Percentiles rank a stretch among this genome's conserved stretches.
Evolutionary conservation across 2,113 vertebrate species (phyloP).

Genomic region (Anhinga rufa): DNA sequence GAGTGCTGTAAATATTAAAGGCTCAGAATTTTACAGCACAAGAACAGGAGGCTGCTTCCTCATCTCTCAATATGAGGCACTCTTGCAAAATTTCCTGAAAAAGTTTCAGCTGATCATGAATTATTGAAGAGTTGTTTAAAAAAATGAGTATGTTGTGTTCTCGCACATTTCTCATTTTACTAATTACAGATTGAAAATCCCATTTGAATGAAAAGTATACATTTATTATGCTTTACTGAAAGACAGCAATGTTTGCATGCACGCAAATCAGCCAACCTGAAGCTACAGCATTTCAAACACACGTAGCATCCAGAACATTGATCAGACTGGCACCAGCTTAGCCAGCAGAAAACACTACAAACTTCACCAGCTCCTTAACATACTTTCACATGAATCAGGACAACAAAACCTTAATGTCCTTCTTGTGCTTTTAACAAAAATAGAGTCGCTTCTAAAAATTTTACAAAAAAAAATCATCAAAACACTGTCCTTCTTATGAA

Average conservation of each 20-base stretch:
- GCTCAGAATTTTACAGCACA: background rate
- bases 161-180: background rate
- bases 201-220: background rate
- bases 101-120: background rate
- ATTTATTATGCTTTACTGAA: background rate
- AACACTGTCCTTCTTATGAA: background rate
- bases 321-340: background rate
- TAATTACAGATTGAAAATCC: background rate
- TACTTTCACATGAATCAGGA: background rate
- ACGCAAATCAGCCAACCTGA: background rate
- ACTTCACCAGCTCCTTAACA: background rate
- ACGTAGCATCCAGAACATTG: background rate
- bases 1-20: background rate
- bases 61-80: background rate
- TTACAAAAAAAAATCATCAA: background rate
- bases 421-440: background rate
- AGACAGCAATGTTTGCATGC: background rate
- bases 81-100: background rate
- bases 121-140: background rate
- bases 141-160: background rate
- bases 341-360: background rate
- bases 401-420: background rate
- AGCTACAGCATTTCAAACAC: background rate
- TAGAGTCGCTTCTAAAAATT: background rate
- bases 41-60: background rate